Conservation (phyloP, 2,113 vertebrate species). For the Halcyon malimbica region DNA sequence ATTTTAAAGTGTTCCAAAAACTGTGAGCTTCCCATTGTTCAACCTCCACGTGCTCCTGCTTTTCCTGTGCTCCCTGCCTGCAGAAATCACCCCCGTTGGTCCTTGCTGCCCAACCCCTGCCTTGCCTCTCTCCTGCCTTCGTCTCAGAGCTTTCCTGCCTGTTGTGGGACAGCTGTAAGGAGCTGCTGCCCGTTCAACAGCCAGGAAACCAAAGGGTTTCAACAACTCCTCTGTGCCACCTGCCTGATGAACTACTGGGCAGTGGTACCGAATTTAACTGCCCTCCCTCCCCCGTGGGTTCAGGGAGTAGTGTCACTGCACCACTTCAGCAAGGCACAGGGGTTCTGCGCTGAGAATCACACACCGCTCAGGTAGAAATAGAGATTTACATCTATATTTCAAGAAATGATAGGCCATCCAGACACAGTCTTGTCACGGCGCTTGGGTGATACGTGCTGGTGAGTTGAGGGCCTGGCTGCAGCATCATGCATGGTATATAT, state of each 20-base stretch:
- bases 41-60: rapidly evolving
- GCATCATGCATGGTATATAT: rapidly evolving
- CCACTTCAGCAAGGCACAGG: rapidly evolving
- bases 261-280: rapidly evolving
- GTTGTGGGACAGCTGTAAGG: not conserved
- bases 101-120: not conserved
- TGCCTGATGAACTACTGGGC: not conserved
- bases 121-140: not conserved
- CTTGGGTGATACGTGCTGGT: rapidly evolving
- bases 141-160: not conserved
- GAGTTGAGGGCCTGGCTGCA: not conserved
- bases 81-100: rapidly evolving
- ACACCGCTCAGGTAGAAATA: not conserved
- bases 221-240: not conserved
- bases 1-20: not conserved
- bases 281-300: not conserved
- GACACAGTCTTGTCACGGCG: not conserved
- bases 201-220: not conserved
- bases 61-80: not conserved
- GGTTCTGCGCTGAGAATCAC: not conserved
- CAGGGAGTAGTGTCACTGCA: not conserved
- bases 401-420: no score
- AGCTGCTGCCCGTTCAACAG: not conserved
- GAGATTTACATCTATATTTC: not conserved
- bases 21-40: not conserved